These are phyloP conservation scores for Mohoua ochrocephala DNA, from an alignment of 2,113 vertebrate species.

Conservation along the genomic window DNA sequence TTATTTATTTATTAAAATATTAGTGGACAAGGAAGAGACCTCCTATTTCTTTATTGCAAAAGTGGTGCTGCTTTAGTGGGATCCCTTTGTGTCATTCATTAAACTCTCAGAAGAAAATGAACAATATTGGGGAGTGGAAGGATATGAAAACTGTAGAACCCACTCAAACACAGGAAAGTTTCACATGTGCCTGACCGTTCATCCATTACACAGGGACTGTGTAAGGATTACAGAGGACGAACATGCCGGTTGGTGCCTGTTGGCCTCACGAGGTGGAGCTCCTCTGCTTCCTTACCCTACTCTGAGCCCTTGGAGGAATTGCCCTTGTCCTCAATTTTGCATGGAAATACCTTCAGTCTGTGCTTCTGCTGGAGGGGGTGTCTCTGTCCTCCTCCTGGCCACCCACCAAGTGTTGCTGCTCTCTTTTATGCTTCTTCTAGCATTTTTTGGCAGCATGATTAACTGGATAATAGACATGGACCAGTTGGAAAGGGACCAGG, in stretches of 20 bases:
- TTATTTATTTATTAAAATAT: neutral
- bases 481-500: neutral
- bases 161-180: neutral
- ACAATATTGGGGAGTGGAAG: neutral
- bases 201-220: rapidly evolving
- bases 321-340: rapidly evolving
- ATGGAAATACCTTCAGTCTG: neutral
- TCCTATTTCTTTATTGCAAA: neutral
- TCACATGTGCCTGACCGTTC: neutral
- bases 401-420: rapidly evolving
- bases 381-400: neutral
- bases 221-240: rapidly evolving
- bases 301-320: neutral
- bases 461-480: neutral
- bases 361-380: neutral
- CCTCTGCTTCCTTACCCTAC: neutral
- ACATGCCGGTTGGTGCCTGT: rapidly evolving
- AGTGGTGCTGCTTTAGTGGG: neutral
- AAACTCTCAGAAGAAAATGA: neutral
- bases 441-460: neutral
- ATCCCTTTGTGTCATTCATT: neutral
- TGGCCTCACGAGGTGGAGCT: neutral
- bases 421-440: neutral
- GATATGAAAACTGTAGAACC: neutral
- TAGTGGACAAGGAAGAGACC: neutral